A percentile compares a stretch with the other conserved stretches of the same genome.
Conservation (phyloP, 2,797 vertebrate species). For the Mus caroli region DNA sequence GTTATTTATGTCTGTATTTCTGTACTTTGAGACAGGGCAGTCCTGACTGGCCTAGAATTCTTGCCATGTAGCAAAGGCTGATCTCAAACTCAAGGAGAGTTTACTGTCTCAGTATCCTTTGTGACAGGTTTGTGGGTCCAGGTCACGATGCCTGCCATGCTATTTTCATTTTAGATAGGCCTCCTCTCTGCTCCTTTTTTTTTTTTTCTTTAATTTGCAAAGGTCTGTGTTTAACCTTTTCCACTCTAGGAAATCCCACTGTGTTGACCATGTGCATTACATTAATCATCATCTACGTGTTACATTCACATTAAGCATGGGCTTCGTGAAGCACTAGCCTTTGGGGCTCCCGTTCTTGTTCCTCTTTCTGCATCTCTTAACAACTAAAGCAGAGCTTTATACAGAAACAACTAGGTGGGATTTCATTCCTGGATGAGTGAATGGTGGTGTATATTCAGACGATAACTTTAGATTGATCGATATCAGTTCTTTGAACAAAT, state of each 20-base stretch:
- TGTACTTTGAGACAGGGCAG: neutral
- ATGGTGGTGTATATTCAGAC: neutral
- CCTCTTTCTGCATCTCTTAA: neutral
- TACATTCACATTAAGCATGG: neutral
- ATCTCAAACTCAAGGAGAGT: neutral
- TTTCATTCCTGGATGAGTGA: neutral
- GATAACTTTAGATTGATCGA: neutral
- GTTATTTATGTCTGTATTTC: neutral
- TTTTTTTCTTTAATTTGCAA: neutral
- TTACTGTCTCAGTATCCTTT: neutral
- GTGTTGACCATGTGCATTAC: neutral
- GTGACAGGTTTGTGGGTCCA: neutral
- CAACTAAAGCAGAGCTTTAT: neutral
- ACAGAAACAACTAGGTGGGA: neutral
- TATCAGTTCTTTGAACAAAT: conserved; percentile 27
- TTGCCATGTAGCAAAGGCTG: neutral
- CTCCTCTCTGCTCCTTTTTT: neutral
- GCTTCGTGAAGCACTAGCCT: neutral
- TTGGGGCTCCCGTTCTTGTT: too few relatives aligned
- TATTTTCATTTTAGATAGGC: conserved; percentile 21
- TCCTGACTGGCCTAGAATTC: neutral
- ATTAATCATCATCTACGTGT: neutral
- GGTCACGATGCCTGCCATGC: neutral
- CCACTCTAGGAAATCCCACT: neutral
- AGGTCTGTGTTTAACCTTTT: neutral